Conservation (phyloP, 2,797 vertebrate species). For the Tapera naevia region DNA sequence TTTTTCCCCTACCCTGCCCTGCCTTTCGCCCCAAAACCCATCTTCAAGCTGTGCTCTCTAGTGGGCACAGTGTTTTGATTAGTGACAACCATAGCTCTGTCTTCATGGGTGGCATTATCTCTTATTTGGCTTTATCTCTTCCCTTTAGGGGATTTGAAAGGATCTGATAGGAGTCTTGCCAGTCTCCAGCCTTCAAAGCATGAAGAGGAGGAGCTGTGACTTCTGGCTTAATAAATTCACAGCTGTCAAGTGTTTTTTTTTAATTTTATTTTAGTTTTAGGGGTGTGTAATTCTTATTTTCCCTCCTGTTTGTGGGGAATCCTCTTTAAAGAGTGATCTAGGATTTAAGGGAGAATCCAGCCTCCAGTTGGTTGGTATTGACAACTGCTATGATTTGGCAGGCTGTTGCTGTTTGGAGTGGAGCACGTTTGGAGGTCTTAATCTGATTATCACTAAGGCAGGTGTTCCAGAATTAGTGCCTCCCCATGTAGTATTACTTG, state of each 20-base stretch:
- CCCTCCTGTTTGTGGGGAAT: not conserved
- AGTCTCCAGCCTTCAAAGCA: not conserved
- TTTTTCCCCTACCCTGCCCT: not conserved
- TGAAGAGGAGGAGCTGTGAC: constrained; percentile 28
- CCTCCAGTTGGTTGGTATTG: not conserved
- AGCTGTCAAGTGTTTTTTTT: not conserved
- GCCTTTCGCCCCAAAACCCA: not conserved
- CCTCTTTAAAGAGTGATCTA: not conserved
- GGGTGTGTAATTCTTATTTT: no score
- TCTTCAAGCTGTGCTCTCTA: fast-evolving
- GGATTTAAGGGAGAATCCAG: not conserved
- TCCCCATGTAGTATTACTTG: constrained; percentile 6
- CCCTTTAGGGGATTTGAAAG: not conserved
- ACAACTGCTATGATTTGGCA: constrained; percentile 37
- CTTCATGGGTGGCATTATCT: not conserved
- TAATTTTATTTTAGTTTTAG: not conserved
- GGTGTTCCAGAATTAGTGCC: constrained; percentile 17
- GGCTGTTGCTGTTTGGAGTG: not conserved
- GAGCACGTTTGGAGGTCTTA: constrained; percentile 32
- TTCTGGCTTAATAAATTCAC: not conserved
- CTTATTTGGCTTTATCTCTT: not conserved
- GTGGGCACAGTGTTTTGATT: not conserved
- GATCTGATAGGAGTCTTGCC: not conserved
- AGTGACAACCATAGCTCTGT: not conserved
- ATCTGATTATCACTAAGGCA: constrained; percentile 7